Conservation (phyloP, 2,113 vertebrate genomes). For the Smithornis capensis region DNA sequence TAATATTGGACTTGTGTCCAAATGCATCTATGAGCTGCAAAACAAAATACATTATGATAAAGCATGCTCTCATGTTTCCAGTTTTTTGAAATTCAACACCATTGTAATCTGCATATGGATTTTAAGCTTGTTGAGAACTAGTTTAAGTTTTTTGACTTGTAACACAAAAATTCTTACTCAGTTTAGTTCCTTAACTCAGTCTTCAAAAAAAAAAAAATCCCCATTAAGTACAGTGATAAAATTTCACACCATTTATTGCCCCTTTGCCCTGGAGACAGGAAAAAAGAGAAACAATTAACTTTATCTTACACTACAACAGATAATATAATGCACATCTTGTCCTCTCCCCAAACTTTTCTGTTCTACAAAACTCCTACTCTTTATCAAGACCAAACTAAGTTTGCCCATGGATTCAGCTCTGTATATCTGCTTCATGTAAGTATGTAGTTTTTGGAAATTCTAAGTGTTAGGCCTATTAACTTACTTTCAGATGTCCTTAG, state of each 20-base stretch:
- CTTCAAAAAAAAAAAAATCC: not conserved
- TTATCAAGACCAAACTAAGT: not conserved
- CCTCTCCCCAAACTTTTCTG: not conserved
- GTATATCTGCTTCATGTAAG: not conserved
- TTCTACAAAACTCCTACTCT: not conserved
- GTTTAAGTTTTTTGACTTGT: not conserved
- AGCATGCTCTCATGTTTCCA: not conserved
- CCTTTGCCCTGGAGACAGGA: not conserved
- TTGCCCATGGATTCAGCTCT: not conserved
- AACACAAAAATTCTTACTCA: not conserved
- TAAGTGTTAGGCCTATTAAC: not conserved
- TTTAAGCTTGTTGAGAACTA: not conserved
- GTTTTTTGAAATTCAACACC: not conserved
- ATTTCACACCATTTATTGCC: not conserved
- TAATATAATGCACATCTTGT: not conserved
- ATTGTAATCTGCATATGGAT: not conserved
- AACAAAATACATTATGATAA: not conserved
- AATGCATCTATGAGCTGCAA: constrained; percentile 94
- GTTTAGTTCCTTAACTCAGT: not conserved
- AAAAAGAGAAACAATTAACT: not conserved
- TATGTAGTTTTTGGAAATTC: not conserved
- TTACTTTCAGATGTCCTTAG: not conserved
- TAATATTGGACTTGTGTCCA: constrained; percentile 99
- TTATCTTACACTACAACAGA: not conserved
- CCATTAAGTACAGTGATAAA: not conserved